These are phyloP conservation scores for Apotomis turbidana DNA, from an alignment of 2,888 invertebrate species.

Conservation along the genomic window DNA sequence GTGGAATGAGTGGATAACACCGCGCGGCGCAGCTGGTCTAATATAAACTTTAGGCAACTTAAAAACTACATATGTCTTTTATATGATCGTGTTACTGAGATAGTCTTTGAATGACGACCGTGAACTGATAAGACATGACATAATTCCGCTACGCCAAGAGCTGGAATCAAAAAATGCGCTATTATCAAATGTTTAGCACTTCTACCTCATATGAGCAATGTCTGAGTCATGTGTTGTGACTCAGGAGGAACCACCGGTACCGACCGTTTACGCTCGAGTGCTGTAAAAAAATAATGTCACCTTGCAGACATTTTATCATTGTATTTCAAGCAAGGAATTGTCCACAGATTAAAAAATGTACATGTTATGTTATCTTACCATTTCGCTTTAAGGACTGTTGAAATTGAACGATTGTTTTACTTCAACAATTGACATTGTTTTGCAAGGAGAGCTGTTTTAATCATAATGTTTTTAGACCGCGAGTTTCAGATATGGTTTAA, in stretches of 20 bases:
- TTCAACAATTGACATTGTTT: too few species aligned
- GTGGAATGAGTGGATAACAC: too few species aligned
- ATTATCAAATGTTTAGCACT: slow-evolving; percentile 60
- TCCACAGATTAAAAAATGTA: background rate
- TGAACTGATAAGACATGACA: background rate
- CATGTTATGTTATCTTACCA: background rate
- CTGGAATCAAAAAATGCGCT: slow-evolving; percentile 46
- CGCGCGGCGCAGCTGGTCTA: too few species aligned
- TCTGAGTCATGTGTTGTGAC: slow-evolving; percentile 42
- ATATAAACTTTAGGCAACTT: too few species aligned
- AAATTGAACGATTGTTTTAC: too few species aligned
- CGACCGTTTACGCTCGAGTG: background rate
- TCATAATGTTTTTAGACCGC: too few species aligned
- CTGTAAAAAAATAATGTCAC: slow-evolving; percentile 12
- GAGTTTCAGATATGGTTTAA: too few species aligned
- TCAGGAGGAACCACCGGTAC: slow-evolving; percentile 43
- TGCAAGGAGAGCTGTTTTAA: too few species aligned
- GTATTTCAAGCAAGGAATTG: background rate
- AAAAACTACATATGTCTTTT: background rate
- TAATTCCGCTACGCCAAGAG: background rate
- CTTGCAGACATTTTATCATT: background rate
- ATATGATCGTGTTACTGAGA: too few species aligned
- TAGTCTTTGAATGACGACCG: too few species aligned
- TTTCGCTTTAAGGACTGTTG: too few species aligned
- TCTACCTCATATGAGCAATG: slow-evolving; percentile 43